phyloP scores from a whole-genome alignment of 2,113 vertebrate species.

The Pycnonotus jocosus region DNA sequence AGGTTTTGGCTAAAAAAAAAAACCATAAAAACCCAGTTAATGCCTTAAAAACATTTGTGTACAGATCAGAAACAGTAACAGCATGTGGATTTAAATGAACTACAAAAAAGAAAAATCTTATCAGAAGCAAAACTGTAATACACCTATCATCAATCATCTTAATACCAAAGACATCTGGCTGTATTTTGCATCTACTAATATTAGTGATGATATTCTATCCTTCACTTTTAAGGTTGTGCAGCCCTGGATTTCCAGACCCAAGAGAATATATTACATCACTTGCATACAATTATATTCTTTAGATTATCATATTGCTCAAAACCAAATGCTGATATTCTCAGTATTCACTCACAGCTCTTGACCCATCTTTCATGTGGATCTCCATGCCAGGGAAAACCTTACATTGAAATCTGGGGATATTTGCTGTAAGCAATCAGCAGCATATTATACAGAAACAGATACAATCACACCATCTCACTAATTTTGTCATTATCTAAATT shows the following conservation, averaged over 20 bases:
- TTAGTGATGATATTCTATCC: neutral
- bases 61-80: neutral
- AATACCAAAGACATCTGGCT: neutral
- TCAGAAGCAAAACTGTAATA: neutral
- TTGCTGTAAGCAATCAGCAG: slow-evolving; percentile 13
- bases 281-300: neutral
- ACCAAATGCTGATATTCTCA: neutral
- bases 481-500: neutral
- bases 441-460: neutral
- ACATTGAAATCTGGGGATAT: neutral
- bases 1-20: neutral
- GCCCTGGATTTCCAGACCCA: neutral
- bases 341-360: neutral
- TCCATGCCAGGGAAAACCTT: neutral
- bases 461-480: neutral
- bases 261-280: neutral
- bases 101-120: neutral
- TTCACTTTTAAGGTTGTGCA: neutral
- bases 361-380: neutral
- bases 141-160: neutral
- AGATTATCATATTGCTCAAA: neutral
- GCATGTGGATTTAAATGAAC: slow-evolving; percentile 30
- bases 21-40: neutral
- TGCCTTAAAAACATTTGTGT: neutral
- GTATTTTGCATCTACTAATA: neutral